Evolutionary conservation across 2,888 invertebrate genomes (phyloP).

Genomic region (Ornithoptera alexandrae): DNA sequence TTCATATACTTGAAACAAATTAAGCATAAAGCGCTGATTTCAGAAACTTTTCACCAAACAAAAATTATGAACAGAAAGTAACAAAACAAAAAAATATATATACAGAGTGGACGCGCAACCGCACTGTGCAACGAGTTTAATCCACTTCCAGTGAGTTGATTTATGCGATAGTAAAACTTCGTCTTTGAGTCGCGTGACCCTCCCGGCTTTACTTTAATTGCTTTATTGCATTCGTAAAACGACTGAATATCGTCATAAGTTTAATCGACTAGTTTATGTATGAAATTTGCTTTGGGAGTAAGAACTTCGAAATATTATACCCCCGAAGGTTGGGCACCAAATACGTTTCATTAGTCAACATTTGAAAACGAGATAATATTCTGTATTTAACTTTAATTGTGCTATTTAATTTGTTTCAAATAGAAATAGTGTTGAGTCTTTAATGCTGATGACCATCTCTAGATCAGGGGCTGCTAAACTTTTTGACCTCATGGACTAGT

Average conservation of each 20-base stretch:
- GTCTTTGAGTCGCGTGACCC: conserved; percentile 24
- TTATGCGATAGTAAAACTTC: conserved; percentile 29
- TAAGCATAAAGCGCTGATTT: conserved; percentile 10
- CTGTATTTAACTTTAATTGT: neutral
- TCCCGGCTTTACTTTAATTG: conserved; percentile 26
- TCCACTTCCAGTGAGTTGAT: conserved; percentile 26
- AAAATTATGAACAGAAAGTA: conserved; percentile 21
- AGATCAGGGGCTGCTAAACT: no score
- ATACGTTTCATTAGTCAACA: neutral
- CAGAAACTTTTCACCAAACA: conserved; percentile 15
- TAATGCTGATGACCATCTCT: no score
- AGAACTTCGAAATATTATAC: conserved; percentile 3
- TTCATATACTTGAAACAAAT: conserved; percentile 19
- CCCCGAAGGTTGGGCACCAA: neutral
- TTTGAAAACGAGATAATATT: neutral
- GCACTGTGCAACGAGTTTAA: conserved; percentile 22
- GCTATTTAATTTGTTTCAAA: neutral
- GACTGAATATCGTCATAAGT: conserved; percentile 23
- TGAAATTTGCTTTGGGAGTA: conserved; percentile 9
- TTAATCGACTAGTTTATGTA: conserved; percentile 20
- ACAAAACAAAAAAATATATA: conserved; percentile 3
- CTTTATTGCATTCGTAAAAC: conserved; percentile 29
- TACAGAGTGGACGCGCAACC: conserved; percentile 10
- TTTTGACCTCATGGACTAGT: no score
- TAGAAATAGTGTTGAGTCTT: no score